phyloP scores from a whole-genome alignment of 1,140 invertebrate species.

The Bombus sibiricus region DNA sequence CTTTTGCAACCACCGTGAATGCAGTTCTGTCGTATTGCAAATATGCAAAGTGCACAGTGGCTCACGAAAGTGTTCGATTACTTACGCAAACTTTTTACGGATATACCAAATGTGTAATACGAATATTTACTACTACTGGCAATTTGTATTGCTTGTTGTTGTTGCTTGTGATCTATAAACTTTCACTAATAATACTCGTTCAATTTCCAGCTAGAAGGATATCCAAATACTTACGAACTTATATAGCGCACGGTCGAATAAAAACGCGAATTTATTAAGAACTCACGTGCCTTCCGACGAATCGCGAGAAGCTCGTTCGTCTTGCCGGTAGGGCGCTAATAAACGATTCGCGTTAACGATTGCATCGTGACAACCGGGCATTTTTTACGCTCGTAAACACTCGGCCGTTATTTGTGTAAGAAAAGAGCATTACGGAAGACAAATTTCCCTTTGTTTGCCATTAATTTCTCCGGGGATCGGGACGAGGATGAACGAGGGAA shows the following conservation, averaged over 20 bases:
- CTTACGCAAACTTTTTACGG: too few species aligned
- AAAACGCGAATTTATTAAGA: not conserved
- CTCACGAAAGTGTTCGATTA: too few species aligned
- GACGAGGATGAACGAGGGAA: not conserved
- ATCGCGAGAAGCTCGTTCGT: not conserved
- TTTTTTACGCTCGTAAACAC: not conserved
- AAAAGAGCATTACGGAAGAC: slow-evolving; percentile 20
- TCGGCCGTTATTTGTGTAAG: not conserved
- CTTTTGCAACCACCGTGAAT: too few species aligned
- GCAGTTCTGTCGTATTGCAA: too few species aligned
- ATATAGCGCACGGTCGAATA: not conserved
- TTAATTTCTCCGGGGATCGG: slow-evolving; percentile 7
- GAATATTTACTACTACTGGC: too few species aligned
- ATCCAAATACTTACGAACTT: not conserved
- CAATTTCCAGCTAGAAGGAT: not conserved
- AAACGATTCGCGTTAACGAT: slow-evolving; percentile 8
- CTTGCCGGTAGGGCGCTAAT: not conserved
- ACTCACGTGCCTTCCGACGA: not conserved
- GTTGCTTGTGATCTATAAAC: not conserved
- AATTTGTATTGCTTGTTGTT: not conserved
- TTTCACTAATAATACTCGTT: not conserved
- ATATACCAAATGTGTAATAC: too few species aligned
- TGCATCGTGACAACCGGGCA: not conserved
- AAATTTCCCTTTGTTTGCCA: slow-evolving; percentile 37
- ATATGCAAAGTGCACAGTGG: too few species aligned